Percentiles rank a stretch among this genome's conserved stretches.
These are phyloP conservation scores for Metallyticus violacea DNA, from an alignment of 2,888 invertebrate genomes.

Conservation along the genomic window DNA sequence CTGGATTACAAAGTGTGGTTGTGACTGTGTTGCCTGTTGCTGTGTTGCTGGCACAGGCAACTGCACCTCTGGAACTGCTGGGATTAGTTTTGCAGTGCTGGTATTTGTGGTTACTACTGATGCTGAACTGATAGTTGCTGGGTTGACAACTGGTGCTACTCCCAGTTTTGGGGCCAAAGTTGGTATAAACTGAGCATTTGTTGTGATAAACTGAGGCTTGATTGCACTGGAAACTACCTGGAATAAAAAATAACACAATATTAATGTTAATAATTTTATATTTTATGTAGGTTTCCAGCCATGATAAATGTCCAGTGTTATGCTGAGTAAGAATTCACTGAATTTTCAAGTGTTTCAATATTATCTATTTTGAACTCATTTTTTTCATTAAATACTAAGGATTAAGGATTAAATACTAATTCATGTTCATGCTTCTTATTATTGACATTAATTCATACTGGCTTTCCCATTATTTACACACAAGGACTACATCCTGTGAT, in stretches of 20 bases:
- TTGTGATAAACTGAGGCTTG: constrained; percentile 22
- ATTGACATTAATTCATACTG: too few relatives aligned
- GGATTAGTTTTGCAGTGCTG: constrained; percentile 22
- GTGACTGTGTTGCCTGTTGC: neutral
- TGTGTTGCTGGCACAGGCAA: neutral
- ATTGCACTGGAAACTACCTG: constrained; percentile 20
- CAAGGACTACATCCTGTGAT: too few relatives aligned
- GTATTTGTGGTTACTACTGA: neutral
- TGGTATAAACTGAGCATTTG: constrained; percentile 32
- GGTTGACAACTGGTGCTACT: neutral
- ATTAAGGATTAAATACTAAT: too few relatives aligned
- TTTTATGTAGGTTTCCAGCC: too few relatives aligned
- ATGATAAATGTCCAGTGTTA: too few relatives aligned
- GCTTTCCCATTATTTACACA: too few relatives aligned
- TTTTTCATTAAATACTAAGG: too few relatives aligned
- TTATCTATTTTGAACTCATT: too few relatives aligned
- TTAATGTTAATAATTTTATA: too few relatives aligned
- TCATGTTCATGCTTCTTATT: too few relatives aligned
- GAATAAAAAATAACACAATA: neutral
- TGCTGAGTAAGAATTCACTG: too few relatives aligned
- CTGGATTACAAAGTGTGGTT: constrained; percentile 26
- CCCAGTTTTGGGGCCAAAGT: constrained; percentile 29
- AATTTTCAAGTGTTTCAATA: too few relatives aligned
- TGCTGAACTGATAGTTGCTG: neutral
- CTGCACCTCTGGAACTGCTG: constrained; percentile 16